Base-by-base conservation (phyloP, 2,797 vertebrate species). In the Acanthopagrus latus region DNA sequence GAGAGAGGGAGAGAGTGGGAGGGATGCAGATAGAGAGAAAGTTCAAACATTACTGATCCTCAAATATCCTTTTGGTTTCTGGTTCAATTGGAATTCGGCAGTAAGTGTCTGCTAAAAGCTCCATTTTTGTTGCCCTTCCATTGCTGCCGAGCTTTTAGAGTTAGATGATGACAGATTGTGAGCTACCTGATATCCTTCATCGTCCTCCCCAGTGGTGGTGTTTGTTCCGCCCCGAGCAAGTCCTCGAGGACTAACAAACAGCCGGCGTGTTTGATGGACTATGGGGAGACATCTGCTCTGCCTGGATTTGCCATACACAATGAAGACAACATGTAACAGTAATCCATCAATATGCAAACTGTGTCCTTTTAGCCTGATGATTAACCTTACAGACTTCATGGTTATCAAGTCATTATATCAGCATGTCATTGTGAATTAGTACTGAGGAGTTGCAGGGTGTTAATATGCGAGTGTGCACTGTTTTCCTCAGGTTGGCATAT, bases 131-230 rank as follows among this genome's bases (percentile, higher is more conserved):
- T 86, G 82, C 85, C 81, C 81, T 78, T 90, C 83, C 74, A 85
- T 89, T 81, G 79, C 90, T 71, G 81, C 85, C 12, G 87, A 89
- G 93, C 92, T 94, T 91, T 94, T 87, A 92, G 90, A 90, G 87
- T 89, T 89, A 89, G 92, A 94, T 93, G 90, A 90, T 93, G 93
- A 94, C 93, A 95, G 94, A 95, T 94, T 95, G 93, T 58, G 83
- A 92, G 93, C 90, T 93, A 95, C 92, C 94, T 94, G 93, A 95
- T 95, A 95, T 94, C 92, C 92, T 94, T 93, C 94, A 94, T 94
- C 92, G 89, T 91, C 87, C 88, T 93, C 90, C 92, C 91, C 89
- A 90, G 86, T 86, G 92, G 93, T 94, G 93, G 91, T 90, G 91
- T 92, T 94, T 93, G 91, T 94, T 93, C 88, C 90, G 74, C 93